Evolutionary conservation across 2,113 vertebrate species (phyloP), one percentile per base, ranked within the genome.

Genomic region (Loxodonta africana): DNA sequence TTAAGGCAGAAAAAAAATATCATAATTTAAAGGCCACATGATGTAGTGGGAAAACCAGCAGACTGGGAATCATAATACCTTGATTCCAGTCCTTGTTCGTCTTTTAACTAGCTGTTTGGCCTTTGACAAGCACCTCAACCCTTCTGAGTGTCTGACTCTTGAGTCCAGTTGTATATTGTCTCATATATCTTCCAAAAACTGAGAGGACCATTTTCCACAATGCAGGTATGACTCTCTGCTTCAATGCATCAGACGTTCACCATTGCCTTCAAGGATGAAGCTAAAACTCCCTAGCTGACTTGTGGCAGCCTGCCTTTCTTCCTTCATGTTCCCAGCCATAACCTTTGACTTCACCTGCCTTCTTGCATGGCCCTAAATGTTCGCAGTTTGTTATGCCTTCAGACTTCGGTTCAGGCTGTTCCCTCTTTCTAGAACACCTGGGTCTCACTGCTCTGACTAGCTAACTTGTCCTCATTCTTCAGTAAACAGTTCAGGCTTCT

Each of bases 1-100:
- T 69, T 62, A 81, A 91, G 44, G 26, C 88, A 85, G 67, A 71
- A 85, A 88, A 30, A 76, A 88, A 94, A 77, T 57, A 33, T 44
- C 15, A 12, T 8, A 80, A 93, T 62, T 87, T 26, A 30, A 83
- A 53, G 67, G 46, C 3, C n/a, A 21, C 53, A 6, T 76, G 23
- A 11, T 6, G 10, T 9, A 15, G 12, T 53, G 5, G 91, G 11
- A 77, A 62, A 82, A 57, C 44, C 6, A 25, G 62, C 21, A 62
- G 28, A 11, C 0, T 0, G 2, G 80, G 25, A 28, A 3, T 78
- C 41, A 51, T 77, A 51, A 33, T 4, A 76, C 15, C 20, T 67
- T 77, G 41, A 41, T 82, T 69, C 60, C 46, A 25, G 28, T 60
- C 18, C 48, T 67, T 46, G 10, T 67, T 90, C 26, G 48, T 41